These are phyloP conservation scores for Elaeidobius kamerunicus DNA, from an alignment of 2,888 invertebrate species.

Conservation along the genomic window DNA sequence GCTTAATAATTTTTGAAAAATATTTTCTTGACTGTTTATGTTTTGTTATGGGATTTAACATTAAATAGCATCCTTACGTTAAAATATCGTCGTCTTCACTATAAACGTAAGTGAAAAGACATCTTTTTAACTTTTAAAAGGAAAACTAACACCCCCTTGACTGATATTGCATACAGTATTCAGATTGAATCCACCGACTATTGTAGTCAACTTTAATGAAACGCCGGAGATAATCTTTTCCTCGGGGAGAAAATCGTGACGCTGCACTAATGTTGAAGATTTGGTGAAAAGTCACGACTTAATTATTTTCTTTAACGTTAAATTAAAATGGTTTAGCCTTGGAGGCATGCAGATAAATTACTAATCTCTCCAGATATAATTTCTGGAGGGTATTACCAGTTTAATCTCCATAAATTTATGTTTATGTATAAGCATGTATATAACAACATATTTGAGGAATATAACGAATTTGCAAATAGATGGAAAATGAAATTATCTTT, in stretches of 20 bases:
- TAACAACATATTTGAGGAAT: no score
- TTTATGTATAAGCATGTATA: no score
- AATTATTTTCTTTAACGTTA: slow-evolving; percentile 31
- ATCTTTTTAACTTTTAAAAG: slow-evolving; percentile 2
- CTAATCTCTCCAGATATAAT: slow-evolving; percentile 15
- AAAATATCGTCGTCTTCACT: no score
- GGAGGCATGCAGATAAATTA: slow-evolving; percentile 8
- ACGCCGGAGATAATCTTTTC: slow-evolving; percentile 28
- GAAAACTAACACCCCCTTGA: slow-evolving; percentile 13
- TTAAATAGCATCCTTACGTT: no score
- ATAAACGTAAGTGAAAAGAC: no score
- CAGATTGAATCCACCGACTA: slow-evolving; percentile 25
- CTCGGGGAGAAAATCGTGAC: slow-evolving; percentile 26
- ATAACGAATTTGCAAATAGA: no score
- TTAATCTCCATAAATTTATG: no score
- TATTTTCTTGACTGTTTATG: no score
- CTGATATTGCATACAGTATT: slow-evolving; percentile 18
- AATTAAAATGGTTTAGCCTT: slow-evolving; percentile 17
- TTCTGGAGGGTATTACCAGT: background rate
- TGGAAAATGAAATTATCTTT: no score
- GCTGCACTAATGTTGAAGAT: slow-evolving; percentile 29
- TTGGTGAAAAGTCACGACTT: slow-evolving; percentile 31
- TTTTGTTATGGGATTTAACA: no score
- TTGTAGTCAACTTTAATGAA: slow-evolving; percentile 29
- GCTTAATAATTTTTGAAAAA: no score